Percentiles rank a stretch among this genome's conserved stretches.
Conservation (phyloP, 2,797 vertebrate genomes). For the Epinephelus coioides region DNA sequence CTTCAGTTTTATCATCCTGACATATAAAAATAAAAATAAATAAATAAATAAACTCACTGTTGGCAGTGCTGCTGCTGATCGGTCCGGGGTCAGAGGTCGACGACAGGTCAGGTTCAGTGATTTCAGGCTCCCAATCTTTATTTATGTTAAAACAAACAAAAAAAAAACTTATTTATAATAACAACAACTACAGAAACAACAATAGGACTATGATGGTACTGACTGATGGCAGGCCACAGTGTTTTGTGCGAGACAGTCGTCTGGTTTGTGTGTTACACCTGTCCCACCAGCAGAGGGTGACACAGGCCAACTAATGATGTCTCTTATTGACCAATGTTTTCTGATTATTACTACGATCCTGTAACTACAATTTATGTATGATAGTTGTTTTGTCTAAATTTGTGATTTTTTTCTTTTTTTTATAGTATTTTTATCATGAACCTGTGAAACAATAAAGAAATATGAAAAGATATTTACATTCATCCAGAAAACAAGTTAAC, state of each 20-base stretch:
- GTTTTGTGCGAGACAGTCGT: background rate
- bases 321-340: too few species aligned
- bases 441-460: too few species aligned
- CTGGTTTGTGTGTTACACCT: background rate
- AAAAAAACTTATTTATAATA: background rate
- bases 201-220: background rate
- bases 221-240: background rate
- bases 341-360: too few species aligned
- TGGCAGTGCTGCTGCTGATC: constrained; percentile 16
- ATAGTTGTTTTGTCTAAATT: too few species aligned
- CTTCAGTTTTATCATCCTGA: background rate
- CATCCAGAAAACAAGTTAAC: background rate
- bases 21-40: background rate
- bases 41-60: constrained; percentile 42
- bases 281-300: constrained; percentile 56
- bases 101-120: constrained; percentile 12
- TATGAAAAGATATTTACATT: background rate
- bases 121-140: constrained; percentile 13
- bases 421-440: background rate
- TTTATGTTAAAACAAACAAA: too few species aligned
- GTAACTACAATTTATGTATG: too few species aligned
- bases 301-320: background rate
- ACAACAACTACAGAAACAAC: background rate
- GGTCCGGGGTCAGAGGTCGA: constrained; percentile 26
- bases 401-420: background rate